phyloP scores from a whole-genome alignment of 1,140 invertebrate species.

The Aculops lycopersici region DNA sequence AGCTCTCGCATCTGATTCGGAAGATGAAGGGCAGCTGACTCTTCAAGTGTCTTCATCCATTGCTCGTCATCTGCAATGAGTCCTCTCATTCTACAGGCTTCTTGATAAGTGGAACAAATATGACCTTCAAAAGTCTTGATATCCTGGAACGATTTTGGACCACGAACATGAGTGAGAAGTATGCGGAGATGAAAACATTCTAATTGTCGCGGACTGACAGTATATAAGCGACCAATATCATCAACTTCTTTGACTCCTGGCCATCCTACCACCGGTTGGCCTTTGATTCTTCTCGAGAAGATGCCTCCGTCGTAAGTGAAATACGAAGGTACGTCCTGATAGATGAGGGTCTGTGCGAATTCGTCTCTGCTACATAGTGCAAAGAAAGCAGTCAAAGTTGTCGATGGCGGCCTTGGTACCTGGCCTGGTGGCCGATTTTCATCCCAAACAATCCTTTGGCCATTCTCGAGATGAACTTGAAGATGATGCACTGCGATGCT shows the following conservation, averaged over 20 bases:
- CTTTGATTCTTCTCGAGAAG: no score
- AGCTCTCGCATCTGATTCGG: slow-evolving; percentile 11
- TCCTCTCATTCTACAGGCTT: slow-evolving; percentile 14
- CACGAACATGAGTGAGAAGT: slow-evolving; percentile 17
- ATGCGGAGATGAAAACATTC: slow-evolving; percentile 17
- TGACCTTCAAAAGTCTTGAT: slow-evolving; percentile 17
- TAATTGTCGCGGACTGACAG: slow-evolving; percentile 4
- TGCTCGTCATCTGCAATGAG: slow-evolving; percentile 14
- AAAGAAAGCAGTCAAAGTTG: slow-evolving; percentile 10
- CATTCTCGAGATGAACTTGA: slow-evolving; percentile 18
- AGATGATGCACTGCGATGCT: slow-evolving; percentile 16
- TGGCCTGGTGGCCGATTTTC: slow-evolving; percentile 1
- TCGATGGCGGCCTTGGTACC: slow-evolving; percentile 1
- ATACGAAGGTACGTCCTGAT: slow-evolving; percentile 1
- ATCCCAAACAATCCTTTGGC: slow-evolving; percentile 14
- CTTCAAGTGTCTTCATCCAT: slow-evolving; percentile 15
- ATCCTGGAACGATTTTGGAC: slow-evolving; percentile 15
- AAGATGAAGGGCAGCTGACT: slow-evolving; percentile 15
- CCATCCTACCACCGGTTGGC: slow-evolving; percentile 1
- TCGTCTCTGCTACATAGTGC: slow-evolving; percentile 6
- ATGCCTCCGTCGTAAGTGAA: slow-evolving; percentile 5
- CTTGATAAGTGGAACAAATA: slow-evolving; percentile 17
- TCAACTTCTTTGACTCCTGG: neutral
- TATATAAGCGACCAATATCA: neutral
- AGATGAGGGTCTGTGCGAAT: slow-evolving; percentile 4